Evolutionary conservation across 2,888 invertebrate genomes (phyloP).

Genomic region (Caenorhabditis sp.): DNA sequence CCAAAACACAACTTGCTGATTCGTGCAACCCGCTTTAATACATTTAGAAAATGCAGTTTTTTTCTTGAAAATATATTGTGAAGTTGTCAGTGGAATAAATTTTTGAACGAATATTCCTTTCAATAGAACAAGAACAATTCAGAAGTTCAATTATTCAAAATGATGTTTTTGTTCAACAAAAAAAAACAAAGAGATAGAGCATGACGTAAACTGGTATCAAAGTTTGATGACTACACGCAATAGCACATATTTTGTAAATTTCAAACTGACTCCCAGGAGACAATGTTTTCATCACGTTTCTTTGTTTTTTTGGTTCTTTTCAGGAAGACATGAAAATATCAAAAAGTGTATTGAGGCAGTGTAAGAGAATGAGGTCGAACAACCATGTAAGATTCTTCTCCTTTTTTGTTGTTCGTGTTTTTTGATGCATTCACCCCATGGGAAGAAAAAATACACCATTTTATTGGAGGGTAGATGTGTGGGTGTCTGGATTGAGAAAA

Average conservation of each 20-base stretch:
- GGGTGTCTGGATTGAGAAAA: not conserved
- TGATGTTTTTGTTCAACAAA: too few relatives aligned
- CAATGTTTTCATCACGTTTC: constrained; percentile 24
- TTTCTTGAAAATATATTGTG: too few relatives aligned
- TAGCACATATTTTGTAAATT: not conserved
- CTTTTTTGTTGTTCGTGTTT: constrained; percentile 5
- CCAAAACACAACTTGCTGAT: too few relatives aligned
- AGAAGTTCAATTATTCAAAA: too few relatives aligned
- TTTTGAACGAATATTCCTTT: too few relatives aligned
- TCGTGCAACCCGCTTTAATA: too few relatives aligned
- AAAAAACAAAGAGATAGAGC: constrained; percentile 1
- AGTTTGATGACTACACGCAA: not conserved
- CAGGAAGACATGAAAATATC: constrained; percentile 2
- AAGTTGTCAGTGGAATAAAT: too few relatives aligned
- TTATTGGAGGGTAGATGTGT: not conserved
- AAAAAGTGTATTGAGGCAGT: constrained; percentile 16
- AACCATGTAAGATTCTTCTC: constrained; percentile 2
- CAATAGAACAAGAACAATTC: too few relatives aligned
- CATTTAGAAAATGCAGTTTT: too few relatives aligned
- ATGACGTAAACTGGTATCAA: constrained; percentile 1
- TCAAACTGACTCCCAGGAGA: constrained; percentile 18
- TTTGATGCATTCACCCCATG: constrained; percentile 40
- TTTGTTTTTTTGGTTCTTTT: not conserved
- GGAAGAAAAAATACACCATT: constrained; percentile 7
- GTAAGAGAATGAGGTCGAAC: constrained; percentile 6